Evolutionary conservation across 2,888 invertebrate genomes (phyloP), one percentile per base, ranked within the genome.

Genomic region (Drosophila incognita): DNA sequence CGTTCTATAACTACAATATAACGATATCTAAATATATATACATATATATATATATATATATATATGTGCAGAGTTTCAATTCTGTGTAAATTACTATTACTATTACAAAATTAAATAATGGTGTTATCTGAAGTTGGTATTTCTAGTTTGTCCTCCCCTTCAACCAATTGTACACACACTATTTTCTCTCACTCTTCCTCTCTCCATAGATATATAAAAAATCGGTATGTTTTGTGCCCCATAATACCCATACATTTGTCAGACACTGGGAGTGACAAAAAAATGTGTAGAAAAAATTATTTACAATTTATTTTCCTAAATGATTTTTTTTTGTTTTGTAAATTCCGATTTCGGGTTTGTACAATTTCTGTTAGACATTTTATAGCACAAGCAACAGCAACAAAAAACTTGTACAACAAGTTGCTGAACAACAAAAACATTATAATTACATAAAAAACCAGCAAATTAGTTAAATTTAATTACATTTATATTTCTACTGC

Each of bases 391-490:
- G 59, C 35, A 71, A 71, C 49, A 46, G 57, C 65, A 77, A 68
- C 65, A 66, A 66, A 60, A 75, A 73, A 73, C 82, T 86, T 84
- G 86, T 86, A 69, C 87, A 84, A 84, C 89, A 87, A 89, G 87
- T 83, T 77, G 74, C 78, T 77, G 69, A 52, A 69, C 38, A 58
- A 65, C 46, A 72, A 61, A 36, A 79, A 58, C 18, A 65, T 57
- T 29, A 71, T 40, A 35, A 52, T 56, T 49, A 36, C 21, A 62
- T 57, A 33, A 24, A 52, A 61, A 46, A 24, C 21, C 73, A 57
- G 76, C 57, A 68, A 74, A 69, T 89, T 86, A 89, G 85, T 86
- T 86, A 84, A 86, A 86, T 86, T 89, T 89, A 84, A 78, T 86
- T 82, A 86, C 74, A 87, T 89, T 85, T 89, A 54, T 31, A 79